Conservation (phyloP, 2,888 invertebrate genomes). For the Sisyra terminalis region DNA sequence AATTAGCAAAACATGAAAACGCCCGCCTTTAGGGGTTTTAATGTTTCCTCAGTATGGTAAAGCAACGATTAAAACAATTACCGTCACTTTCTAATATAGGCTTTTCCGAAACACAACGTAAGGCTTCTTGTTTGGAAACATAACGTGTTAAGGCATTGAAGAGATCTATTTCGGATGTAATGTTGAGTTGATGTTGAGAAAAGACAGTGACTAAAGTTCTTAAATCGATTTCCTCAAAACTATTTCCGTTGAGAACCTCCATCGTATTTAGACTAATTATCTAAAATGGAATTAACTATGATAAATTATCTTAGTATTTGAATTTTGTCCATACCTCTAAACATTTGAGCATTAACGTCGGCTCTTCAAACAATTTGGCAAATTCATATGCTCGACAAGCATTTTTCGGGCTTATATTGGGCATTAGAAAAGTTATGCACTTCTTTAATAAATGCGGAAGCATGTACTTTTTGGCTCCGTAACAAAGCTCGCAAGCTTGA, state of each 20-base stretch:
- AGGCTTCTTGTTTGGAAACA: constrained; percentile 37
- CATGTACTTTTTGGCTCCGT: constrained; percentile 81
- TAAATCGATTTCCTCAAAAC: constrained; percentile 62
- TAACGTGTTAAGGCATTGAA: constrained; percentile 59
- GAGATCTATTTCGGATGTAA: constrained; percentile 59
- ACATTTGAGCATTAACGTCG: constrained; percentile 64
- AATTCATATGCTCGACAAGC: constrained; percentile 77
- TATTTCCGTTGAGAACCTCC: constrained; percentile 55
- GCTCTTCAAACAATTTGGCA: constrained; percentile 71
- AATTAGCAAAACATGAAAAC: too few relatives aligned
- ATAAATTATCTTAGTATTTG: constrained; percentile 8
- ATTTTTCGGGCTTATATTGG: constrained; percentile 59
- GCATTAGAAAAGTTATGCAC: constrained; percentile 73
- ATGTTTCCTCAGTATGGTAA: too few relatives aligned
- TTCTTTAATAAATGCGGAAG: constrained; percentile 66
- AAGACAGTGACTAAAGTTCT: constrained; percentile 59
- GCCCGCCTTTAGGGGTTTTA: not conserved
- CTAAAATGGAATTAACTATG: constrained; percentile 24
- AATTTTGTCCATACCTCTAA: constrained; percentile 55
- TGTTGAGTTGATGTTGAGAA: constrained; percentile 53
- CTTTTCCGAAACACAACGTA: constrained; percentile 32
- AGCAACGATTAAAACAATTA: constrained; percentile 20
- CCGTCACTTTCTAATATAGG: constrained; percentile 28
- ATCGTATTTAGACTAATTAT: constrained; percentile 62
- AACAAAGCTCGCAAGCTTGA: constrained; percentile 73